Conservation (phyloP, 2,797 vertebrate genomes). For the Paramormyrops hopkinsi region DNA sequence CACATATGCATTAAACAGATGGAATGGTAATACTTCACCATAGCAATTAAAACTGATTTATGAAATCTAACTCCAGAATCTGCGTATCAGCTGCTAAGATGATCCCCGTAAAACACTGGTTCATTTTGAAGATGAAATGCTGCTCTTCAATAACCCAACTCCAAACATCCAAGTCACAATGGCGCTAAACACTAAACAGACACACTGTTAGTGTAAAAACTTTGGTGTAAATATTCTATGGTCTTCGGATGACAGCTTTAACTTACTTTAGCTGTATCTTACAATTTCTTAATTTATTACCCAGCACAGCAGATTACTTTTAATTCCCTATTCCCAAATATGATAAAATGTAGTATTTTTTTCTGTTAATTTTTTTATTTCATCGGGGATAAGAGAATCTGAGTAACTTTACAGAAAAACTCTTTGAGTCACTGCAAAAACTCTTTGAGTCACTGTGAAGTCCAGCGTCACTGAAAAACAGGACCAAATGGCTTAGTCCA, state of each 20-base stretch:
- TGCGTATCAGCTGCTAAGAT: not conserved
- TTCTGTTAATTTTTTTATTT: not conserved
- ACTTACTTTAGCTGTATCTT: not conserved
- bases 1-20: not conserved
- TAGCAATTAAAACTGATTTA: not conserved
- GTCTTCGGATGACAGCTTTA: not conserved
- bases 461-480: not conserved
- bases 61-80: not conserved
- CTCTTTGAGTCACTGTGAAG: not conserved
- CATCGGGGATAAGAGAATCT: not conserved
- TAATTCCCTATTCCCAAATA: not conserved
- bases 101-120: not conserved
- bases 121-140: not conserved
- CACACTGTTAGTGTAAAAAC: not conserved
- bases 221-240: not conserved
- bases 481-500: not conserved
- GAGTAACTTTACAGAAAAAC: not conserved
- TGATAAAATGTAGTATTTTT: not conserved
- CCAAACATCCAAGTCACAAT: not conserved
- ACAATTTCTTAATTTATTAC: not conserved
- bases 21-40: not conserved
- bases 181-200: not conserved
- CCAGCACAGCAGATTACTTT: not conserved
- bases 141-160: not conserved
- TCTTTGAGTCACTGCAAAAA: not conserved